Evolutionary conservation across 2,888 invertebrate genomes (phyloP), one percentile per base, ranked within the genome.

Genomic region (Andrena chrysosceles): DNA sequence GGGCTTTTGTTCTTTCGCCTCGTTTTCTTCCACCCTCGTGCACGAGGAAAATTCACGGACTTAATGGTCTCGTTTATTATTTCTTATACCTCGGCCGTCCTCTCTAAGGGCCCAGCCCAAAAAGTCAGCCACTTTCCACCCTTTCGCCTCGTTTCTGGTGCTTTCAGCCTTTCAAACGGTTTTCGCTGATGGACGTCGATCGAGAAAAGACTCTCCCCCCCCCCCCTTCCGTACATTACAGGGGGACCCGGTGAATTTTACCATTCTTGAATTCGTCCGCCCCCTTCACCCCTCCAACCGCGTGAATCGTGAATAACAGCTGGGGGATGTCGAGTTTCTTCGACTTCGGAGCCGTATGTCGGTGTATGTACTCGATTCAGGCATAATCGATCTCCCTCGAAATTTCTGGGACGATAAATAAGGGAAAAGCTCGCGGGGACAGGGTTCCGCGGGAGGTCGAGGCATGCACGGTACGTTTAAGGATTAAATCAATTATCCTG

Each of bases 31-130:
- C 78, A 84, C 81, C 78, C 85, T 88, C 83, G 89, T 87, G 87
- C 85, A 89, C 89, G 86, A 87, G 87, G 87, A 91, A 89, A 91
- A 89, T 87, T 84, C 89, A 89, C 81, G 80, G 90, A 91, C 91
- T 92, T 92, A 93, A 93, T 93, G 92, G 91, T 91, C 92, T 93
- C 93, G 91, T 93, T 92, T 92, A 93, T 93, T 93, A 93, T 93
- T 92, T 92, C 92, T 91, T 91, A 89, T 90, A 89, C 90, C 90
- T 85, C 82, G 86, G 72, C 86, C 89, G 88, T 89, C 85, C 88
- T 89, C 90, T 90, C 89, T 87, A 84, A 90, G 85, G 87, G 86
- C 89, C 87, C 82, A 60, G 82, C 82, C 80, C 83, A 81, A 89
- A 89, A 89, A 89, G 79, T 89, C 85, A 88, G 85, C 81, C 84